Evolutionary conservation across 2,113 vertebrate species (phyloP), one percentile per base, ranked within the genome.

Genomic region (Scomber scombrus): DNA sequence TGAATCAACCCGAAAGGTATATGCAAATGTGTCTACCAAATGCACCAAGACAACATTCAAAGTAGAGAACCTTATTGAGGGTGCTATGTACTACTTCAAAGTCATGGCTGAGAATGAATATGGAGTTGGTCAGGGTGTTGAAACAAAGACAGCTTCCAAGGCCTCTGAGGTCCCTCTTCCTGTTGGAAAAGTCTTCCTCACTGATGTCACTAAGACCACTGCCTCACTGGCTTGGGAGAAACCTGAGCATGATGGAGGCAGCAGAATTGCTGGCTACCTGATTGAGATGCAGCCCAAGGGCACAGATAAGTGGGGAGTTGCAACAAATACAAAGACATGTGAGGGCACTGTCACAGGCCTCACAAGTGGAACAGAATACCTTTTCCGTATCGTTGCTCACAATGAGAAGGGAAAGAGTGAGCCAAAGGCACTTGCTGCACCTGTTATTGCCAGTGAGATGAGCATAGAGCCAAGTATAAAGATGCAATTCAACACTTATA

Each of bases 31-130:
- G 29, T 97, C 96, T 47, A 88, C 92, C 21, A 98, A 98, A 74
- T 99, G 97, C 80, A 93, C 78, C 68, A 99, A 97, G 91, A 99
- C 97, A 80, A 97, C 94, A 82, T 97, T 97, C 81, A 97, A 96
- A 93, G 96, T 99, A 75, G 97, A 96, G 80, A 97, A 99, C 89
- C 95, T 99, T 74, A 93, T 93, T 69, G 98, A 99, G 93, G 98
- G 98, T 85, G 96, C 95, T 63, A 96, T 96, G 92, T 99, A 99
- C 91, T 99, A 99, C 92, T 99, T 99, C 80, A 96, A 97, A 95
- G 97, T 99, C 78, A 97, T 97, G 97, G 98, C 98, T 89, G 98
- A 99, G 91, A 99, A 99, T 93, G 98, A 99, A 80, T 99, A 96
- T 92, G 98, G 98, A 90, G 82, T 99, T 84, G 98, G 98, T 62